Evolutionary conservation across 2,113 vertebrate species (phyloP).

Genomic region (Nerophis ophidion): DNA sequence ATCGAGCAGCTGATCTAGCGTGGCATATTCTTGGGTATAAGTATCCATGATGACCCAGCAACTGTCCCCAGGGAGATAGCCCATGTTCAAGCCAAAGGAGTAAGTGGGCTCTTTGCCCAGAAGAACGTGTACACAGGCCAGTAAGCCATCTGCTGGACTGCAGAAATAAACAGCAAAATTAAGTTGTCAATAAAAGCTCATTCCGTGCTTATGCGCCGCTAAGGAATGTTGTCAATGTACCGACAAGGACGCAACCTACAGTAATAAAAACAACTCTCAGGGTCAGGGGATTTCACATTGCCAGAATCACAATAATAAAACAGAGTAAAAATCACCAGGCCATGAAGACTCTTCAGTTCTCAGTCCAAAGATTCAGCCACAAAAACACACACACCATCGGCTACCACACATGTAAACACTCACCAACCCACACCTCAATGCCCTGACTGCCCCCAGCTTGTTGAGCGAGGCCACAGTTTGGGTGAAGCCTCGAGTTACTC

Average conservation of each 20-base stretch:
- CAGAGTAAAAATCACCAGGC: slow-evolving; percentile 21
- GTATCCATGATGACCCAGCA: slow-evolving; percentile 48
- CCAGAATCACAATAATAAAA: slow-evolving; percentile 31
- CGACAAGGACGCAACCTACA: slow-evolving; percentile 10
- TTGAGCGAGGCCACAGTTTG: slow-evolving; percentile 51
- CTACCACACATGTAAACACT: slow-evolving; percentile 53
- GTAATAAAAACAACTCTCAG: slow-evolving; percentile 24
- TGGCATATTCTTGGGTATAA: slow-evolving; percentile 72
- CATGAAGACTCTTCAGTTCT: slow-evolving; percentile 22
- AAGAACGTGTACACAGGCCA: slow-evolving; percentile 29
- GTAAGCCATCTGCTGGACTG: slow-evolving; percentile 43
- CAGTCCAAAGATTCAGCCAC: slow-evolving; percentile 20
- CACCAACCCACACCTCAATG: slow-evolving; percentile 38
- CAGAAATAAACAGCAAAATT: slow-evolving; percentile 24
- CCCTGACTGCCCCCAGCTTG: slow-evolving; percentile 51
- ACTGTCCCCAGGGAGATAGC: slow-evolving; percentile 44
- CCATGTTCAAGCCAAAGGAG: slow-evolving; percentile 30
- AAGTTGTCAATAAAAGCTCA: slow-evolving; percentile 19
- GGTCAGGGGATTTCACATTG: slow-evolving; percentile 42
- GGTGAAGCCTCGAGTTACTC: slow-evolving; percentile 47
- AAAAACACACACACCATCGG: slow-evolving; percentile 28
- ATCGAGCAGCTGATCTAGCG: slow-evolving; percentile 70
- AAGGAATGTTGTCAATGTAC: slow-evolving; percentile 2
- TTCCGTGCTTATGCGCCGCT: background rate
- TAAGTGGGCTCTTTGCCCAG: slow-evolving; percentile 48